Percentiles rank a stretch among this genome's conserved stretches.
phyloP scores from a whole-genome alignment of 1,140 invertebrate genomes.

The Manduca sexta region DNA sequence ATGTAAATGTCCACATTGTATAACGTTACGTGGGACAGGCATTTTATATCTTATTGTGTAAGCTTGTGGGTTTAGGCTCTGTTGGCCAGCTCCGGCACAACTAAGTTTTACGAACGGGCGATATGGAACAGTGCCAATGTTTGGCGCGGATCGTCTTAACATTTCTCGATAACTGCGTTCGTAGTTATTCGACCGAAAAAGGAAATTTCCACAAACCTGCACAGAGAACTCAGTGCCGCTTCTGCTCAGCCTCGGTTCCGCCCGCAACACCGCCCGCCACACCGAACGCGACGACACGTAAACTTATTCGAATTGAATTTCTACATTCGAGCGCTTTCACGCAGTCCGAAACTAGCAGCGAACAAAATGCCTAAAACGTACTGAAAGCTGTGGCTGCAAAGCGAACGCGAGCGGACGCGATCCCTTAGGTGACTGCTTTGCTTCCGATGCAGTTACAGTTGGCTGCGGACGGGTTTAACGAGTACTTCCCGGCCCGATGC shows the following conservation, averaged over 20 bases:
- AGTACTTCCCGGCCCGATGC: slow-evolving; percentile 42
- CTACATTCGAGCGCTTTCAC: slow-evolving; percentile 24
- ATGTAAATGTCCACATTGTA: background rate
- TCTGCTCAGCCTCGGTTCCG: no score
- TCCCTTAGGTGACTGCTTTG: slow-evolving; percentile 40
- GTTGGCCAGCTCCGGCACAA: background rate
- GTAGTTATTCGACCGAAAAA: slow-evolving; percentile 28
- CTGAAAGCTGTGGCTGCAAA: slow-evolving; percentile 23
- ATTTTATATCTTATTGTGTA: slow-evolving; percentile 7
- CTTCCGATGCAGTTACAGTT: slow-evolving; percentile 50
- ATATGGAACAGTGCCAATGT: slow-evolving; percentile 42
- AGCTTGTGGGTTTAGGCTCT: slow-evolving; percentile 6
- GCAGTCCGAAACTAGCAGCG: slow-evolving; percentile 24
- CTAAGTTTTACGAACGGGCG: slow-evolving; percentile 11
- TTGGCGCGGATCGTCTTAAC: slow-evolving; percentile 38
- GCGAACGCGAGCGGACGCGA: slow-evolving; percentile 22
- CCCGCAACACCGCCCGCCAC: slow-evolving; percentile 13
- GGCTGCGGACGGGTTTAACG: slow-evolving; percentile 43
- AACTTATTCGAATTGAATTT: slow-evolving; percentile 48
- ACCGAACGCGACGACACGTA: slow-evolving; percentile 30
- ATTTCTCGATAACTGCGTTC: slow-evolving; percentile 43
- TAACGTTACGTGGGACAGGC: background rate
- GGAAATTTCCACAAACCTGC: slow-evolving; percentile 45
- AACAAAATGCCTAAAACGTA: slow-evolving; percentile 34
- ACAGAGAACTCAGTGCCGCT: slow-evolving; percentile 25